Evolutionary conservation across 2,113 vertebrate genomes (phyloP).

Genomic region (Thunnus maccoyii): DNA sequence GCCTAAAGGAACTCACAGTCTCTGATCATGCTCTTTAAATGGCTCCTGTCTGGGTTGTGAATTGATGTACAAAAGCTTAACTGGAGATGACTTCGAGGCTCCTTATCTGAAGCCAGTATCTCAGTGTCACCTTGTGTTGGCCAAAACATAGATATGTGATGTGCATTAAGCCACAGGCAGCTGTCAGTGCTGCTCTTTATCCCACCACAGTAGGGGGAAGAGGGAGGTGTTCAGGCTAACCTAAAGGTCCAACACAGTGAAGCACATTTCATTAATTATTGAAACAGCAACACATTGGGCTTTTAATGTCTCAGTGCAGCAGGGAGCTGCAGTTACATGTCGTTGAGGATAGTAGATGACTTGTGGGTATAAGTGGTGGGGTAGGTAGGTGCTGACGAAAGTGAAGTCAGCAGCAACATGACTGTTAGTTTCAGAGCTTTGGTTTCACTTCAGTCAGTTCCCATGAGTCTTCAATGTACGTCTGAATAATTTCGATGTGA

Average conservation of each 20-base stretch:
- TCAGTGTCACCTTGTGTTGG: constrained; percentile 74
- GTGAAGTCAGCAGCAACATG: constrained; percentile 36
- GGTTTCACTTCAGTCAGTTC: constrained; percentile 34
- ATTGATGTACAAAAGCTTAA: constrained; percentile 65
- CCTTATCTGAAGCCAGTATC: constrained; percentile 48
- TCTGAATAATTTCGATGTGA: constrained; percentile 19
- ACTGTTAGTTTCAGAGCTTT: constrained; percentile 33
- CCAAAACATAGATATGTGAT: constrained; percentile 67
- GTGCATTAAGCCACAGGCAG: constrained; percentile 71
- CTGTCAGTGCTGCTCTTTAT: constrained; percentile 74
- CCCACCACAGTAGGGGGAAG: constrained; percentile 22
- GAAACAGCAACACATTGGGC: constrained; percentile 67
- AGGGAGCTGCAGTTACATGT: constrained; percentile 58
- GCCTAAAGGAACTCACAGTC: constrained; percentile 50
- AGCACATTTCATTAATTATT: constrained; percentile 83
- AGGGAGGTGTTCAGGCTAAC: constrained; percentile 50
- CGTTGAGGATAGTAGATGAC: constrained; percentile 58
- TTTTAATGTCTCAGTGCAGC: constrained; percentile 79
- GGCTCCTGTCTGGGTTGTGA: constrained; percentile 52
- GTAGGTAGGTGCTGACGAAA: constrained; percentile 40
- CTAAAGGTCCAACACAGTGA: constrained; percentile 67
- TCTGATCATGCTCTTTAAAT: constrained; percentile 63
- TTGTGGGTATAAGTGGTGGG: constrained; percentile 54
- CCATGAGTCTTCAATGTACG: constrained; percentile 18
- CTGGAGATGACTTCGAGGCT: constrained; percentile 58